Base-by-base conservation (phyloP, 1,140 invertebrate species). In the Phymorhynchus buccinoides region DNA sequence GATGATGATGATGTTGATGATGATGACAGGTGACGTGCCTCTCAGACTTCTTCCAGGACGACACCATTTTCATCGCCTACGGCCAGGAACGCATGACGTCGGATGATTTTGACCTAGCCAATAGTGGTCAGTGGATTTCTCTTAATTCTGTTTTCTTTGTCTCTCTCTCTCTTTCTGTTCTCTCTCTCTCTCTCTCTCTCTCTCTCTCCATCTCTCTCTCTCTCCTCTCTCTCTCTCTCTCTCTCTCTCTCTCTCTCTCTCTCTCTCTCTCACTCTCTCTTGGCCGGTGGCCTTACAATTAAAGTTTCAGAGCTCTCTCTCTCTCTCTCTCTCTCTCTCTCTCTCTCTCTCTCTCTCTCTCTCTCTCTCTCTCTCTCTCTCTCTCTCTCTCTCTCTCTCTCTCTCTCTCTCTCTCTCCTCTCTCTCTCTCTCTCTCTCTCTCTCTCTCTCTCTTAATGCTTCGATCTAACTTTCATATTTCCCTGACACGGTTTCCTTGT, bases 81-180 rank as follows among this genome's bases (percentile, higher is more conserved):
- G 98, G 98, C 32, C 96, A 96, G 84, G 98, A 99, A 92, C 96
- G 96, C 71, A 94, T 95, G 84, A 94, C 94, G 87, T 95, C 95
- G 85, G 97, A 98, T 92, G 98, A 99, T 93, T 99, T 99, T 92
- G 97, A 97, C 93, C 94, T 99, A 37, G 97, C 98, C 93, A 95
- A 96, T 88, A 97, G 98, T 93, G 97, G 94, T 94, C 91, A 78
- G 75, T 78, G 6, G 4, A 30, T 66, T 9, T 27, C 7, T 66
- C 16, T 73, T 32, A 7, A 7, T 68, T 32, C 66, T 27, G 9
- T 32, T 27, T 32, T 32, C 66, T 27, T 27, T 48, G 44, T 48
- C 56, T 27, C 14, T 62, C 56, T 27, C 56, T 62, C 22, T 12
- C 4, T 22, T 62, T 27, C 66, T 32, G 9, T 32, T 62, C 56